Percentiles rank a stretch among this genome's conserved stretches.
Evolutionary conservation across 2,797 vertebrate species (phyloP).

Genomic region (Kryptopterus vitreolus): DNA sequence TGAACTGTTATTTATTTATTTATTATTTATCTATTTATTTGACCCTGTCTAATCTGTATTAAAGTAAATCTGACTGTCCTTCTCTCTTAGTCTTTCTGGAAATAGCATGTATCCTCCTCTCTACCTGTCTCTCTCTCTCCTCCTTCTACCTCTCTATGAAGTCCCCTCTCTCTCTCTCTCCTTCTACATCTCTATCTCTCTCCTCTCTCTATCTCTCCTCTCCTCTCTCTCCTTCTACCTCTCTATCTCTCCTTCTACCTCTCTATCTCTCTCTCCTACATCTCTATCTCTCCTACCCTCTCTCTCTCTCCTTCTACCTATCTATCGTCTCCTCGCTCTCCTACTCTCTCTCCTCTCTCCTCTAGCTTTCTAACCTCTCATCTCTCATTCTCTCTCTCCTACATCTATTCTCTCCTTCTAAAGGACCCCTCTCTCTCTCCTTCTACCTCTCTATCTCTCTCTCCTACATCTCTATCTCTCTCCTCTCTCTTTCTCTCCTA

Average conservation of each 20-base stretch:
- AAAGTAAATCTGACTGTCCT: too few species aligned
- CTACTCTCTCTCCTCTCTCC: not conserved
- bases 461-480: too few species aligned
- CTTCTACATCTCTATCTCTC: too few species aligned
- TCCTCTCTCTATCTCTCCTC: not conserved
- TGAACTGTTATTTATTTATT: too few species aligned
- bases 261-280: not conserved
- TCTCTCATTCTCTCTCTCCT: not conserved
- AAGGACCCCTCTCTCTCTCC: constrained; percentile 1
- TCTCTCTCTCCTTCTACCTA: constrained; percentile 9
- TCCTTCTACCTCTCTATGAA: too few species aligned
- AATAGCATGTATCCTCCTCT: too few species aligned
- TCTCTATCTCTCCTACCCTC: not conserved
- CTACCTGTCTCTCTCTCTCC: not conserved
- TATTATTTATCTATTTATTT: too few species aligned
- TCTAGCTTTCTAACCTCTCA: too few species aligned
- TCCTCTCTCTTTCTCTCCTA: constrained; percentile 5
- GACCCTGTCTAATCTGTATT: too few species aligned
- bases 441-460: not conserved
- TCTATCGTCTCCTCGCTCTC: too few species aligned
- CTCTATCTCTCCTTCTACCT: constrained; percentile 17
- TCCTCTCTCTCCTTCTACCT: too few species aligned
- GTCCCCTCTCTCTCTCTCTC: not conserved
- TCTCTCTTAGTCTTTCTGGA: too few species aligned
- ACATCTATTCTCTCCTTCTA: not conserved